Evolutionary conservation across 1,140 invertebrate species (phyloP).

Genomic region (Drosophila arawakana): DNA sequence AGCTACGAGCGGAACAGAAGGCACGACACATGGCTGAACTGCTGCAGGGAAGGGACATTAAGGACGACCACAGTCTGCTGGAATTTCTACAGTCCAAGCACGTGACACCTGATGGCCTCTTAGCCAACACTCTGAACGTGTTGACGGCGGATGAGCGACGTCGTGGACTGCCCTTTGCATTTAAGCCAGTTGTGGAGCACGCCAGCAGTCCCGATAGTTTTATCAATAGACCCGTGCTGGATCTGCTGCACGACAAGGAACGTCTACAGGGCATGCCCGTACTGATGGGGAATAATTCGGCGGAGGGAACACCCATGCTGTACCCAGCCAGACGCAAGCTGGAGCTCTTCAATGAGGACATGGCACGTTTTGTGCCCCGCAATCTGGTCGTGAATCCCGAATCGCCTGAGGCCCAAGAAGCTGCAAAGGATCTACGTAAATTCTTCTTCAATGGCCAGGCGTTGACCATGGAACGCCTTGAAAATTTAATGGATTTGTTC

Average conservation of each 20-base stretch:
- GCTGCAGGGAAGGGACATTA: slow-evolving; percentile 52
- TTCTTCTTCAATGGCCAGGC: slow-evolving; percentile 71
- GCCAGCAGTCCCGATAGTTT: slow-evolving; percentile 62
- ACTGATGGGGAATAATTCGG: slow-evolving; percentile 73
- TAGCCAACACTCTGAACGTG: slow-evolving; percentile 49
- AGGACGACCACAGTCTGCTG: slow-evolving; percentile 37
- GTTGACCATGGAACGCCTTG: slow-evolving; percentile 41
- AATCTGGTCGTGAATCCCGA: slow-evolving; percentile 49
- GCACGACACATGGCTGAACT: slow-evolving; percentile 57
- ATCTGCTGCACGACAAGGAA: slow-evolving; percentile 59
- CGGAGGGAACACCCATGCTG: slow-evolving; percentile 70
- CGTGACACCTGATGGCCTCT: slow-evolving; percentile 37
- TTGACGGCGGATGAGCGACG: slow-evolving; percentile 69
- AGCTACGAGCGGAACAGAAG: slow-evolving; percentile 45
- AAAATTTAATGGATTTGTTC: slow-evolving; percentile 64
- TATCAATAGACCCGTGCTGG: slow-evolving; percentile 49
- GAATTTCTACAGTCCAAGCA: slow-evolving; percentile 63
- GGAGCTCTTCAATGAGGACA: slow-evolving; percentile 57
- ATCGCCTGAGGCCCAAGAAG: slow-evolving; percentile 27
- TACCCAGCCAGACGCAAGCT: slow-evolving; percentile 52
- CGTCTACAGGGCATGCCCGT: slow-evolving; percentile 54
- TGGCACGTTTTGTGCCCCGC: slow-evolving; percentile 63
- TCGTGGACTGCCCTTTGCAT: slow-evolving; percentile 64
- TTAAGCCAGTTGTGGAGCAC: slow-evolving; percentile 74
- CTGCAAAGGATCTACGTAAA: slow-evolving; percentile 58